A percentile compares a stretch with the other conserved stretches of the same genome.
These are phyloP conservation scores for Bombus ignitus DNA, from an alignment of 1,140 invertebrate species.

Conservation along the genomic window DNA sequence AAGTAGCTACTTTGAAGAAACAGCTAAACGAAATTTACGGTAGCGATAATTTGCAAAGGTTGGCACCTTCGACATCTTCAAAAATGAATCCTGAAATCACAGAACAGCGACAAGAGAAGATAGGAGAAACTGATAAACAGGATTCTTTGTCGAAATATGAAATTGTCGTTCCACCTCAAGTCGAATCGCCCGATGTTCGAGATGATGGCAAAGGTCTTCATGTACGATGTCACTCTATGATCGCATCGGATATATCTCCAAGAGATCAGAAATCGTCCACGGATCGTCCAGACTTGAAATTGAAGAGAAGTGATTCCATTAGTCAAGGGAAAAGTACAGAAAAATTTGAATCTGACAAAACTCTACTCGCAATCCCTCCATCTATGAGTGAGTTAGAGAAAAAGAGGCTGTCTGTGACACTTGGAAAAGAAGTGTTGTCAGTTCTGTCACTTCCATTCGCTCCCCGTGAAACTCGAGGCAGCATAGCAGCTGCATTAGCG, in stretches of 20 bases:
- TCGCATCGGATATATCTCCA: constrained; percentile 62
- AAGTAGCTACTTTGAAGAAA: constrained; percentile 91
- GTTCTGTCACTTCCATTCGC: constrained; percentile 82
- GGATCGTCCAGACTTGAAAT: constrained; percentile 16
- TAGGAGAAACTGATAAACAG: not conserved
- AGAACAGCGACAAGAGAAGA: not conserved
- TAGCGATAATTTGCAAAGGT: constrained; percentile 80
- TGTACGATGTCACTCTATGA: constrained; percentile 88
- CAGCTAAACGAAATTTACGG: constrained; percentile 93
- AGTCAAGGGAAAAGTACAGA: constrained; percentile 69
- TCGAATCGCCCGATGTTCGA: constrained; percentile 62
- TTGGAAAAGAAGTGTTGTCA: constrained; percentile 88
- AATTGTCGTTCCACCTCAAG: constrained; percentile 84
- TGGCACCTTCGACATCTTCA: not conserved
- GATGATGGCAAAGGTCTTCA: constrained; percentile 83
- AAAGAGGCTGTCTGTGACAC: constrained; percentile 87
- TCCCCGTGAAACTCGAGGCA: constrained; percentile 86
- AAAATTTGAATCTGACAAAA: constrained; percentile 61
- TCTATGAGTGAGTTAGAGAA: constrained; percentile 86
- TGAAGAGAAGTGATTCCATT: constrained; percentile 73
- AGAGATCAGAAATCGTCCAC: constrained; percentile 5
- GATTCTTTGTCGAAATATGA: constrained; percentile 81
- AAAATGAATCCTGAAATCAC: not conserved
- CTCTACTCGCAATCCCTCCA: constrained; percentile 20
- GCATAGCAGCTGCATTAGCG: constrained; percentile 83